Percentiles rank a stretch among this genome's conserved stretches.
These are phyloP conservation scores for Dendronephthya gigantea DNA, from an alignment of 64 coral and sea anemone species.

Conservation along the genomic window DNA sequence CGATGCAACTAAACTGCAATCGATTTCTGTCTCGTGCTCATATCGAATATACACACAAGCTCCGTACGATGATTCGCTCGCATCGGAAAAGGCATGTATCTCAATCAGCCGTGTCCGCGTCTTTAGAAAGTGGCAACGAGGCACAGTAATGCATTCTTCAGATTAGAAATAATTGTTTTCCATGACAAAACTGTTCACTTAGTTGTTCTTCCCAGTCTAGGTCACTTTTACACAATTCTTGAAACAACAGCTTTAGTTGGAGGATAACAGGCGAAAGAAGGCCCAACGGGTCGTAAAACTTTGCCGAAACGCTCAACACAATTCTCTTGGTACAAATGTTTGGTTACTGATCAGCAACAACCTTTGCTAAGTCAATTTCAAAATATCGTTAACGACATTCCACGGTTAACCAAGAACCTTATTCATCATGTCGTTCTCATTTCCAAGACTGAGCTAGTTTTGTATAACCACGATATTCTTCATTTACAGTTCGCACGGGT, in stretches of 20 bases:
- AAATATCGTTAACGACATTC: background rate
- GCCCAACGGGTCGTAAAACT: slow-evolving; percentile 28
- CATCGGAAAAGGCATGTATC: slow-evolving; percentile 5
- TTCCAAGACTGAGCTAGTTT: background rate
- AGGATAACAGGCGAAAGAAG: slow-evolving; percentile 18
- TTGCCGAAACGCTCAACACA: slow-evolving; percentile 8
- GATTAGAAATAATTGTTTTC: slow-evolving; percentile 24
- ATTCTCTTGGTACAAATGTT: slow-evolving; percentile 1
- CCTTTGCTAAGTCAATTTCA: background rate
- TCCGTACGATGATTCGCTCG: background rate
- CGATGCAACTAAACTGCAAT: background rate
- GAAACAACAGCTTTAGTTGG: slow-evolving; percentile 27
- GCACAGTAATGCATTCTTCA: background rate
- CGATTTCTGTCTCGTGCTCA: background rate
- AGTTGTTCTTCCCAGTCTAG: slow-evolving; percentile 29
- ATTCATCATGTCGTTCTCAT: background rate
- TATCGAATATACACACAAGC: background rate
- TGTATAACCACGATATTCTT: background rate
- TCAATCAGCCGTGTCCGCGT: background rate
- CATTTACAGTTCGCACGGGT: background rate
- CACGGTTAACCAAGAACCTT: background rate
- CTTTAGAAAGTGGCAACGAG: background rate
- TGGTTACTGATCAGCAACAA: background rate
- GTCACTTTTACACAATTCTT: slow-evolving; percentile 30
- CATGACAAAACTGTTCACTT: background rate